Conservation (phyloP, 2,888 invertebrate species). For the Dascillus cervinus region DNA sequence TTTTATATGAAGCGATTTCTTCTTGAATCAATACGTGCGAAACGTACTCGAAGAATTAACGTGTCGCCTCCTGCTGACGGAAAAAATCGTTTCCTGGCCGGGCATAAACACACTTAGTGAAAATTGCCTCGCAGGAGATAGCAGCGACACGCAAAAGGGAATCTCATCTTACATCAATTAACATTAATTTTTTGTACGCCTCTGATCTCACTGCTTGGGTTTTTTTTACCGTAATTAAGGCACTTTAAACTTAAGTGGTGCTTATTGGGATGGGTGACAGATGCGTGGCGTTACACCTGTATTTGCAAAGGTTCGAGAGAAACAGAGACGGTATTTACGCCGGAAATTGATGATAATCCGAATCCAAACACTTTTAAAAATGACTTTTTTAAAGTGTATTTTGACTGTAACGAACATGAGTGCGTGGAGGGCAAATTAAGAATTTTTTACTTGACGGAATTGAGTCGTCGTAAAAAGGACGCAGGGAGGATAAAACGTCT, state of each 20-base stretch:
- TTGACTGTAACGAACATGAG: no score
- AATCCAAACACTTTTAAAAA: constrained; percentile 11
- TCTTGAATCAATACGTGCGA: no score
- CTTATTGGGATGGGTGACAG: constrained; percentile 16
- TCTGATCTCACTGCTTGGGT: constrained; percentile 13
- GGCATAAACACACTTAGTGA: no score
- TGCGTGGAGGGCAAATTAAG: constrained; percentile 3
- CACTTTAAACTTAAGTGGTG: constrained; percentile 12
- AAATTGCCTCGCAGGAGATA: no score
- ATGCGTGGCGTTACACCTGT: constrained; percentile 18
- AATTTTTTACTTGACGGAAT: constrained; percentile 7
- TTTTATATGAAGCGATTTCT: no score
- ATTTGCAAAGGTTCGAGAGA: constrained; percentile 16
- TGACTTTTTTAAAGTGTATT: no score
- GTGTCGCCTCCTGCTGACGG: no score
- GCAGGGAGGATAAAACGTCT: no score
- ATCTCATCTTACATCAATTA: no score
- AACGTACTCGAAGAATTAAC: no score
- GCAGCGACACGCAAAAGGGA: no score
- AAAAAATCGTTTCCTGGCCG: no score
- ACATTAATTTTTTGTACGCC: constrained; percentile 13
- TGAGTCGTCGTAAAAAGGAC: constrained; percentile 14
- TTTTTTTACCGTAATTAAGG: constrained; percentile 19
- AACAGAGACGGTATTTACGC: constrained; percentile 12
- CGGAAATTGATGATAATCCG: constrained; percentile 17